phyloP scores from a whole-genome alignment of 1,140 invertebrate genomes.

The Atopsyche davidsoni region DNA sequence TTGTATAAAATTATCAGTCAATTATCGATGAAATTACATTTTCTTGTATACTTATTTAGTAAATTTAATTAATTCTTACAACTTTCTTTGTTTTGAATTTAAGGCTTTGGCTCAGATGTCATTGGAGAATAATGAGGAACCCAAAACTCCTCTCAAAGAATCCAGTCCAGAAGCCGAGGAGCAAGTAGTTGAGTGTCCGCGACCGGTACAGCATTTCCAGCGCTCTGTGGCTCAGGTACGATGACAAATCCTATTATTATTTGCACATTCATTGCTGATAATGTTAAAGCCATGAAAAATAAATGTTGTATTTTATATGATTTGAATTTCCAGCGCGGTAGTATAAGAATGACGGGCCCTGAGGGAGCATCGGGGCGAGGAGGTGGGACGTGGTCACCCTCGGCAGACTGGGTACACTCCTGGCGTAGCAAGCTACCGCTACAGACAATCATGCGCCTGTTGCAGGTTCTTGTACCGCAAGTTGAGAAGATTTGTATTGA shows the following conservation, averaged over 20 bases:
- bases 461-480: conserved; percentile 98
- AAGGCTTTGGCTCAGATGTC: conserved; percentile 23
- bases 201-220: conserved; percentile 25
- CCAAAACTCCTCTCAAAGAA: background rate
- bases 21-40: background rate
- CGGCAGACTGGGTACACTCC: conserved; percentile 88
- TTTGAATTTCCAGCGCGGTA: conserved; percentile 19
- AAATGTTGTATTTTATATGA: conserved; percentile 2
- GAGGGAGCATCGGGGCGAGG: background rate
- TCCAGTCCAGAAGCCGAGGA: background rate
- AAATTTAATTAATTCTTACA: background rate
- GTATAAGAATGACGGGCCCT: conserved; percentile 23
- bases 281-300: conserved; percentile 4
- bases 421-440: conserved; percentile 97
- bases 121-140: conserved; percentile 12
- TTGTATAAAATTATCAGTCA: conserved; percentile 1
- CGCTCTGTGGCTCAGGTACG: conserved; percentile 38
- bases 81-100: conserved; percentile 7
- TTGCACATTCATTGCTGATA: conserved; percentile 1
- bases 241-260: conserved; percentile 11
- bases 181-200: conserved; percentile 5
- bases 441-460: conserved; percentile 96
- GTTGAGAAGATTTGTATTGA: conserved; percentile 99
- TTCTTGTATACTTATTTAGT: background rate
- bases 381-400: conserved; percentile 68